Evolutionary conservation across 2,797 vertebrate species (phyloP).

Genomic region (Menidia menidia): DNA sequence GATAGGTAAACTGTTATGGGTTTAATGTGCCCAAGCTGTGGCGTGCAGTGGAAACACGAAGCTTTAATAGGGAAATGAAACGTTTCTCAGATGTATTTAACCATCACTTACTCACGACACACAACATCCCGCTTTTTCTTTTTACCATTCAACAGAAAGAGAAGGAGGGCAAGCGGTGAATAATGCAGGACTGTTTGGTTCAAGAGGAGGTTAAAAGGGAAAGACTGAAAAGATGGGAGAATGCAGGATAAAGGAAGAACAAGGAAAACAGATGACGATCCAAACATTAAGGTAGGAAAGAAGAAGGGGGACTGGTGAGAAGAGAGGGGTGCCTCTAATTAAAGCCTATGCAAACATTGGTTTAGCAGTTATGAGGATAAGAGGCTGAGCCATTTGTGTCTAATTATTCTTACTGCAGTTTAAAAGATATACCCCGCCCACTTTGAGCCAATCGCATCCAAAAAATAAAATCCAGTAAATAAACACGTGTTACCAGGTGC

Average conservation of each 20-base stretch:
- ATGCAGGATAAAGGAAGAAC: slow-evolving; percentile 26
- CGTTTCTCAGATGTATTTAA: slow-evolving; percentile 74
- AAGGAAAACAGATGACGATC: slow-evolving; percentile 38
- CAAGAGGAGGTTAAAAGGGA: slow-evolving; percentile 22
- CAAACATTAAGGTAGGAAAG: slow-evolving; percentile 9
- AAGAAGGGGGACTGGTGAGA: slow-evolving; percentile 1
- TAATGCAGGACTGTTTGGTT: slow-evolving; percentile 22
- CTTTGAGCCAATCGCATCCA: slow-evolving; percentile 6
- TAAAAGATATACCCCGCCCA: slow-evolving; percentile 48
- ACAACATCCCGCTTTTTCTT: slow-evolving; percentile 61
- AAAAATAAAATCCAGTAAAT: slow-evolving; percentile 2
- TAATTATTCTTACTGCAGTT: slow-evolving; percentile 65
- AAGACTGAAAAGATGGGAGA: slow-evolving; percentile 18
- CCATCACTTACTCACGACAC: slow-evolving; percentile 75
- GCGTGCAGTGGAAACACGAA: slow-evolving; percentile 75
- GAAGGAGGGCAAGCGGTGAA: slow-evolving; percentile 26
- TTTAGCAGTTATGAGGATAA: slow-evolving; percentile 66
- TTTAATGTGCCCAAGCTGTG: slow-evolving; percentile 71
- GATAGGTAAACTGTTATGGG: slow-evolving; percentile 66
- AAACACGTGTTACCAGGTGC: not conserved
- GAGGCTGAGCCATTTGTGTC: slow-evolving; percentile 58
- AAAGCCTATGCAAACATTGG: slow-evolving; percentile 67
- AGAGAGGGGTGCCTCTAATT: slow-evolving; percentile 60
- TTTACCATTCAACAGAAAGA: slow-evolving; percentile 40
- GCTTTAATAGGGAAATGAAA: slow-evolving; percentile 81